Conservation (phyloP, 2,888 invertebrate species). For the Leptinotarsa juncta region DNA sequence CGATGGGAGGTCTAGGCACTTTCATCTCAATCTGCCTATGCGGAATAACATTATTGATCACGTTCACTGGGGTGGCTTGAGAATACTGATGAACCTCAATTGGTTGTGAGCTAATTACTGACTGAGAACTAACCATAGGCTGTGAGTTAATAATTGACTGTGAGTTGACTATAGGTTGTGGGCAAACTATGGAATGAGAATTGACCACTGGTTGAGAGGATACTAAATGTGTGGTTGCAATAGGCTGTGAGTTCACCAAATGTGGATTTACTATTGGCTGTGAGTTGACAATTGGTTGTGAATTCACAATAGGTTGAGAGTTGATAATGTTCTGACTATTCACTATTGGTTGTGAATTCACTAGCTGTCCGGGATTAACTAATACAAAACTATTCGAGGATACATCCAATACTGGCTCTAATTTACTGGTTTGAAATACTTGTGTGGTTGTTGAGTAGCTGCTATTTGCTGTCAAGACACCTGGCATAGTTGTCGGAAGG, state of each 20-base stretch:
- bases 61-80: conserved; percentile 25
- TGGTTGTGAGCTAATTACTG: conserved; percentile 30
- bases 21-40: conserved; percentile 27
- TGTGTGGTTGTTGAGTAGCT: conserved; percentile 88
- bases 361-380: conserved; percentile 73
- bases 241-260: conserved; percentile 38
- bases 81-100: conserved; percentile 15
- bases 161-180: conserved; percentile 32
- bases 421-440: conserved; percentile 87
- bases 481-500: conserved; percentile 83
- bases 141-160: conserved; percentile 33
- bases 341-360: conserved; percentile 54
- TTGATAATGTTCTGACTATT: conserved; percentile 42
- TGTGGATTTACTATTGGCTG: conserved; percentile 43
- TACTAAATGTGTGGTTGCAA: conserved; percentile 34
- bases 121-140: conserved; percentile 26
- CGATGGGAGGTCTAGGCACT: conserved; percentile 5
- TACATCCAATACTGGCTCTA: conserved; percentile 83
- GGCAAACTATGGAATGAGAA: conserved; percentile 32
- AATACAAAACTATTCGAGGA: conserved; percentile 77
- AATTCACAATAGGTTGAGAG: conserved; percentile 39
- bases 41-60: conserved; percentile 40
- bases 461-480: conserved; percentile 82
- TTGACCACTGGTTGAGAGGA: conserved; percentile 29
- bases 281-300: conserved; percentile 40